Base-by-base conservation (phyloP, 2,888 invertebrate genomes). In the Tortricodes alternella region DNA sequence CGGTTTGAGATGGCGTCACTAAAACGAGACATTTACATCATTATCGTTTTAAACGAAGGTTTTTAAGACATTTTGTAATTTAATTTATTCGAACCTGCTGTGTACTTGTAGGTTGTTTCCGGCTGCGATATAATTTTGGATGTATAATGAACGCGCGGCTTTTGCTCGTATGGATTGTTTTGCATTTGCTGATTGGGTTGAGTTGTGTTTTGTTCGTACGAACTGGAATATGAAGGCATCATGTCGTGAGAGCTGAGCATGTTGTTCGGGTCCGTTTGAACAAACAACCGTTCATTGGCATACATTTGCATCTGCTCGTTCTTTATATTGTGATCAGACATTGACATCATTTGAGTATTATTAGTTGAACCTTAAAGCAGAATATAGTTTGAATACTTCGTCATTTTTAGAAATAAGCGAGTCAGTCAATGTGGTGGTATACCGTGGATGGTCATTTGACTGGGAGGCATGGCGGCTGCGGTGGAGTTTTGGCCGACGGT, bases 361-460 rank as follows among this genome's bases (percentile, higher is more conserved):
- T 78, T 87, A 62, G 68, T 83, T 57, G 88, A 78, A 68, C 86
- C 89, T 89, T 60, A 51, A 75, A 75, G 60, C 49, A 7, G 6
- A 35, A 51, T 11, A 34, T 8, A 5, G 18, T 11, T 11, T 29
- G 29, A 16, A 50, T 13, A 57, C 8, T 29, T 55, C 41, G 50
- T 27, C 16, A 15, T 2, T 34, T 6, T 29, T 11, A 18, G 32
- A 23, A 38, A 21, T 46, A 11, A 27, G 9, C n/a, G n/a, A 34
- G 15, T 18, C 9, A 21, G 46, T 11, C 19, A 7, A 34, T 5
- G 2, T 29, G 15, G 16, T 15, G 16, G 4, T 16, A 13, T 61
- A 88, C 89, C 88, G 65, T 88, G 89, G 65, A 88, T 82, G 58
- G 88, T 74, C 87, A 89, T 88, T 71, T 88, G 89, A 68, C 81